A percentile compares a stretch with the other conserved stretches of the same genome.
Conservation (phyloP, 2,797 vertebrate genomes). For the Melanotaenia boesemani region DNA sequence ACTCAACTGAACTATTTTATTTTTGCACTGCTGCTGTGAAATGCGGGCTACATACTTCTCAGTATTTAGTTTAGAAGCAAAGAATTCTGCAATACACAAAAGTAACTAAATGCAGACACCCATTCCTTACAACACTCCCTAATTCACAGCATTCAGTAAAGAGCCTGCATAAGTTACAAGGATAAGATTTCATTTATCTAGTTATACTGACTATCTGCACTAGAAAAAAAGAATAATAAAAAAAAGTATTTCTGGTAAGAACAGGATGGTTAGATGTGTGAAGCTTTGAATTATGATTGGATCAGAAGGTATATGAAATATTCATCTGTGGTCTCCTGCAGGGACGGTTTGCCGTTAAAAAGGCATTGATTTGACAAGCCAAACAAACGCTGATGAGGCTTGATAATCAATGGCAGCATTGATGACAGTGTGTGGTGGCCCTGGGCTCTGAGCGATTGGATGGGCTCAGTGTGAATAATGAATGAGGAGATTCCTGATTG, state of each 20-base stretch:
- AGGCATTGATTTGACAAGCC: conserved; percentile 84
- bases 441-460: conserved; percentile 78
- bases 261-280: conserved; percentile 24
- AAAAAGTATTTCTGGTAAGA: conserved; percentile 46
- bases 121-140: not conserved
- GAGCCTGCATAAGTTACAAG: not conserved
- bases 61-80: not conserved
- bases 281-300: conserved; percentile 71
- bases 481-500: conserved; percentile 84
- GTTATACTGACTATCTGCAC: conserved; percentile 14
- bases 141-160: conserved; percentile 11
- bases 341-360: conserved; percentile 76
- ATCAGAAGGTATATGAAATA: conserved; percentile 77
- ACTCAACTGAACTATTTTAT: not conserved
- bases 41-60: not conserved
- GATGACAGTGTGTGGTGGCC: conserved; percentile 80
- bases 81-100: not conserved
- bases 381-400: conserved; percentile 83
- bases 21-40: conserved; percentile 4
- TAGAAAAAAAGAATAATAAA: conserved; percentile 26
- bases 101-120: not conserved
- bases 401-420: conserved; percentile 83
- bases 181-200: conserved; percentile 6
- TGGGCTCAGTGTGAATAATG: conserved; percentile 80
- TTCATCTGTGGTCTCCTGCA: conserved; percentile 78